Base-by-base conservation (phyloP, 2,113 vertebrate species). In the Plecturocebus donacophilus region DNA sequence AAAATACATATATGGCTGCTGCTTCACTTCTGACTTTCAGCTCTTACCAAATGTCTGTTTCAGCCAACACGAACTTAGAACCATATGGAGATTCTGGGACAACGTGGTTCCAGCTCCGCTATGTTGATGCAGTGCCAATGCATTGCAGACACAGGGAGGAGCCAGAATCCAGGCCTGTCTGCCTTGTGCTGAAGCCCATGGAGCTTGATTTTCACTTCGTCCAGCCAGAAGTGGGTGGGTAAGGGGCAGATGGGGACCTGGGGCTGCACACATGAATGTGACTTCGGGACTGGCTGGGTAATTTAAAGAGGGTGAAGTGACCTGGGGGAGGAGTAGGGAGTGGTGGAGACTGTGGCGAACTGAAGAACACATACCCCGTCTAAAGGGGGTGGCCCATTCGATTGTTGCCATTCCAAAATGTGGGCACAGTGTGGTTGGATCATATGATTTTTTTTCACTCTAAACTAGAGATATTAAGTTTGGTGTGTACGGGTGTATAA, bases 1-100 rank as follows among this genome's bases (percentile, higher is more conserved):
- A 47, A 21, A 4, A 61, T 61, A 61, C 13, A 6, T 64, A 12
- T 1, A 17, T 0, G 8, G 25, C 45, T 19, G 13, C 45, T 1
- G 10, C 35, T 64, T 47, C 45, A 3, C 52, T 17, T 30, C 71
- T 0, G 0, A 56, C 35, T 56, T 54, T 47, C 25, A 5, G 8
- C 19, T 32, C 68, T 64, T 49, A 42, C 16, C 2, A 6, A 3
- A 71, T 47, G 61, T 75, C 90, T 13, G 16, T 54, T 76, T 79
- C 35, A n/a, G 52, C 40, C 38, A 35, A 68, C 23, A n/a, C 0
- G 20, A 27, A 8, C 14, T 42, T 40, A 38, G 85, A 73, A 30
- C 76, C 40, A 7, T 8, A 2, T 0, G 8, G 61, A 77, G n/a
- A 64, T 38, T 38, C 52, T 47, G 54, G 58, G 58, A 42, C 47